A percentile compares a stretch with the other conserved stretches of the same genome.
These are phyloP conservation scores for Cantharis flavilabris DNA, from an alignment of 2,888 invertebrate genomes.

Conservation along the genomic window DNA sequence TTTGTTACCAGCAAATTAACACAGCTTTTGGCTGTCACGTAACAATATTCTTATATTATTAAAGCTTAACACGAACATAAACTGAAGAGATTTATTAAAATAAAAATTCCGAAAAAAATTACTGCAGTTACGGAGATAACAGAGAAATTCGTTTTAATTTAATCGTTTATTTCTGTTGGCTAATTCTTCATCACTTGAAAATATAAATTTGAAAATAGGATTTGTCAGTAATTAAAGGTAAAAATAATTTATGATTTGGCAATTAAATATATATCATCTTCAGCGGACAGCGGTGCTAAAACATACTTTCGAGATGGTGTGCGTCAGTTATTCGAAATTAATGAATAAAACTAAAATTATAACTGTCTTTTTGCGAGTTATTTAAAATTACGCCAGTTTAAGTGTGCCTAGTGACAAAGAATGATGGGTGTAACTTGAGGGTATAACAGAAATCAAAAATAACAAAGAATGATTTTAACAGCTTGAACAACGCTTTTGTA, in stretches of 20 bases:
- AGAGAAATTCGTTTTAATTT: neutral
- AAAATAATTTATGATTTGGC: constrained; percentile 16
- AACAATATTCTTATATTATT: neutral
- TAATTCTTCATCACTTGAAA: neutral
- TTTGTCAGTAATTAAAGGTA: neutral
- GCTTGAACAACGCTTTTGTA: constrained; percentile 30
- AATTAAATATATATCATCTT: constrained; percentile 20
- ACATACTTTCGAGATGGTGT: constrained; percentile 15
- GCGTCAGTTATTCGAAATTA: constrained; percentile 16
- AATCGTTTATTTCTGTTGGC: neutral
- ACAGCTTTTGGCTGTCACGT: constrained; percentile 12
- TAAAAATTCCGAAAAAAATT: neutral
- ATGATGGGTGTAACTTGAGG: constrained; percentile 13
- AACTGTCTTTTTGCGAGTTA: constrained; percentile 7
- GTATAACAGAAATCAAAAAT: constrained; percentile 18
- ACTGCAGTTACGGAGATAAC: neutral
- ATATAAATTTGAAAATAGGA: neutral
- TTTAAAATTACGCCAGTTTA: constrained; percentile 7
- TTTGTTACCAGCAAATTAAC: constrained; percentile 12
- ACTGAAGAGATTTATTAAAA: neutral
- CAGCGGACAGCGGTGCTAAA: constrained; percentile 11
- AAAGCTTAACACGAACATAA: constrained; percentile 1
- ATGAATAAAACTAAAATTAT: neutral
- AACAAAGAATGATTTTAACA: constrained; percentile 28
- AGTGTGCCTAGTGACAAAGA: constrained; percentile 31